A percentile compares a stretch with the other conserved stretches of the same genome.
Conservation (phyloP, 2,888 invertebrate genomes). For the Trilocha varians region DNA sequence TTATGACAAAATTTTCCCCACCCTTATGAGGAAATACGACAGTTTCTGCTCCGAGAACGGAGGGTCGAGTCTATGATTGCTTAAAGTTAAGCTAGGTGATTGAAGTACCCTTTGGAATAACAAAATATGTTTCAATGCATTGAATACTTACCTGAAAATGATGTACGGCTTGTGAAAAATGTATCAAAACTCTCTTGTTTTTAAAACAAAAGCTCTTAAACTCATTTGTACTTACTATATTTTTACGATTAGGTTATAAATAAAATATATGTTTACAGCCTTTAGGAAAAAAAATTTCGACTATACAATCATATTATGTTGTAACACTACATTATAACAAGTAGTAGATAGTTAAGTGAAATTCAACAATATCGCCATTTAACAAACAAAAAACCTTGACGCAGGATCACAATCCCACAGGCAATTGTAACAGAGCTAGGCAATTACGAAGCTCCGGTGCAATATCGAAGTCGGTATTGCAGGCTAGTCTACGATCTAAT, state of each 20-base stretch:
- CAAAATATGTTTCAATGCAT: neutral
- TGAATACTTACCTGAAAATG: no score
- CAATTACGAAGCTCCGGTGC: constrained; percentile 41
- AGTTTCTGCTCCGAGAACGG: constrained; percentile 47
- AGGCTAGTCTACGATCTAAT: constrained; percentile 57
- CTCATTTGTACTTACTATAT: no score
- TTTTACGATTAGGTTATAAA: no score
- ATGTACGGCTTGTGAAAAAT: no score
- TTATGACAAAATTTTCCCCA: constrained; percentile 67
- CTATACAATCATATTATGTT: no score
- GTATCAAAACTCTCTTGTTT: no score
- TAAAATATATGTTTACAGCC: no score
- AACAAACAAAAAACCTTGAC: neutral
- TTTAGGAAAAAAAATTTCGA: no score
- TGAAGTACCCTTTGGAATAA: constrained; percentile 9
- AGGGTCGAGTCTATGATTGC: constrained; percentile 56
- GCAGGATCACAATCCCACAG: constrained; percentile 6
- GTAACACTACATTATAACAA: no score
- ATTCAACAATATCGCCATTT: no score
- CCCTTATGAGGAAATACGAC: constrained; percentile 72
- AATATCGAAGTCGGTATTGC: constrained; percentile 44
- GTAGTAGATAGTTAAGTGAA: no score
- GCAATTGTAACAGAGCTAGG: constrained; percentile 21
- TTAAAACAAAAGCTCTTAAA: no score
- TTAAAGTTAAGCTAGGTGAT: constrained; percentile 44